Base-by-base conservation (phyloP, 1,140 invertebrate genomes). In the Solen grandis region DNA sequence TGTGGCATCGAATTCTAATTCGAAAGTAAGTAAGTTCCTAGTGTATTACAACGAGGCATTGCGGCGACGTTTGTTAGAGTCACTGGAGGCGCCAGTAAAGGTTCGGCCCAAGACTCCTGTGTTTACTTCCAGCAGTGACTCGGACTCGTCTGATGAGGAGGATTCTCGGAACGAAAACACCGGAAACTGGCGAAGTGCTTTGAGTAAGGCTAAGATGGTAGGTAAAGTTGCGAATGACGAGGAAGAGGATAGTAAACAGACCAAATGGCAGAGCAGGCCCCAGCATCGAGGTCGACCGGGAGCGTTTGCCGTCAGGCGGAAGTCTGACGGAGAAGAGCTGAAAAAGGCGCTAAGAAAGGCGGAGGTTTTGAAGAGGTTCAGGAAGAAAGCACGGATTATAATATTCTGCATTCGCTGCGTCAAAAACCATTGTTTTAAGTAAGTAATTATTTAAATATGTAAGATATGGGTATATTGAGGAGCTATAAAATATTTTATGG, bases 351-450 rank as follows among this genome's bases (percentile, higher is more conserved):
- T 78, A 22, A 16, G 75, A 2, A 78, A 54, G 50, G 1, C 46
- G 5, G 75, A 69, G 54, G 65, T 82, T n/a, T 41, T 62, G 33
- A 69, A 55, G 35, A 69, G 52, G 46, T 82, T 82, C 46, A 27
- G 69, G 16, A 82, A 72, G 68, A 77, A 76, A 29, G 55, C 60
- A 19, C 36, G 62, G 16, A 77, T 82, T 25, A 82, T 77, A 0
- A 36, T 82, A 19, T 82, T 68, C 55, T 82, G 81, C 38, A 57
- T 77, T 2, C 68, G 73, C 46, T 77, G 68, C 36, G 65, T 76
- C 19, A 63, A 59, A 16, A 59, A 72, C 16, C 81, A 82, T 60
- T 73, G 81, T 50, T 75, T 77, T 22, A 68, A 66, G 81, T 82
- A 78, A 77, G 68, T 68, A 31, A 1, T n/a, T n/a, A n/a, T n/a